Conservation (phyloP, 2,888 invertebrate genomes). For the Actias luna region DNA sequence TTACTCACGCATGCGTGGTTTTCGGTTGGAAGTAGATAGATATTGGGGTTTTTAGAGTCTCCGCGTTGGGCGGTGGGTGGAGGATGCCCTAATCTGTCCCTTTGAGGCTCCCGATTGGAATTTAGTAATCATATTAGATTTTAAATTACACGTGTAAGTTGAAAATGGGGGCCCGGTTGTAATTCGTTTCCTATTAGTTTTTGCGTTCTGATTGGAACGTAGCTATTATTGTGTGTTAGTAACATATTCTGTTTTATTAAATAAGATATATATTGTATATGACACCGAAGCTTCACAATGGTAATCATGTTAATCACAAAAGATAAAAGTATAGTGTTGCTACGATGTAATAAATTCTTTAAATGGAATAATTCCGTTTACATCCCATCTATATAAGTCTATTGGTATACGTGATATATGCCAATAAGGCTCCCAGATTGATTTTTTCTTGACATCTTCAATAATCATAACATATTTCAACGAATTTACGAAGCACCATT, state of each 20-base stretch:
- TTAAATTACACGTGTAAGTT: constrained; percentile 78
- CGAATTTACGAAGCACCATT: too few species aligned
- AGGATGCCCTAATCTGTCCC: constrained; percentile 76
- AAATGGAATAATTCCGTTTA: too few species aligned
- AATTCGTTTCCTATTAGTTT: constrained; percentile 73
- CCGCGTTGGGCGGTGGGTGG: constrained; percentile 44
- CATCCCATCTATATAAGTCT: too few species aligned
- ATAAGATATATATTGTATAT: constrained; percentile 15
- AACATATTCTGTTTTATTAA: neutral
- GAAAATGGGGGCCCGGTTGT: constrained; percentile 55
- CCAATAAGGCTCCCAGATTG: too few species aligned
- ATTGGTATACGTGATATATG: too few species aligned
- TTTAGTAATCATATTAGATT: constrained; percentile 82
- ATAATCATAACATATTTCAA: too few species aligned
- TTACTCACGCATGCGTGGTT: constrained; percentile 79
- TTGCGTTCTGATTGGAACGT: neutral
- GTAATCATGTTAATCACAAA: too few species aligned
- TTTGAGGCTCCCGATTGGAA: constrained; percentile 78
- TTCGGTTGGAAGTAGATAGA: constrained; percentile 71
- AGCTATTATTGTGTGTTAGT: neutral
- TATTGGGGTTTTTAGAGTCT: constrained; percentile 77
- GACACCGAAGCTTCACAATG: too few species aligned
- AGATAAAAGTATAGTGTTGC: too few species aligned
- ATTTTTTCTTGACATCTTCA: too few species aligned
- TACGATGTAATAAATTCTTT: too few species aligned